Base-by-base conservation (phyloP, 2,113 vertebrate genomes). In the Microcebus ravelobensis region DNA sequence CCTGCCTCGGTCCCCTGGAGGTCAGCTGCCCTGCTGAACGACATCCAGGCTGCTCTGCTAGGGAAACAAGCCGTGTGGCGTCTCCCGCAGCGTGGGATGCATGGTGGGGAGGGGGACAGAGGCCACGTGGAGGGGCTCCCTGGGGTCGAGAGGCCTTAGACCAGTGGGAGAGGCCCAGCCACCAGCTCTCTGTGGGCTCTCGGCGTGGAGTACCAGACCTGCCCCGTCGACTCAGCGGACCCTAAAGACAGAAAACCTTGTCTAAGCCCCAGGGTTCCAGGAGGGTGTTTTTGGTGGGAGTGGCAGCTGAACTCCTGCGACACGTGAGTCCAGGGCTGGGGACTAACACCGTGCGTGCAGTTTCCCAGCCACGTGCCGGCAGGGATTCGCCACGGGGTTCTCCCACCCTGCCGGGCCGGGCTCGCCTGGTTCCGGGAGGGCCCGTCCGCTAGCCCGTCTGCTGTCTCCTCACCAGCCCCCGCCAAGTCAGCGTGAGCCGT, bases 311-410 rank as follows among this genome's bases (percentile, higher is more conserved):
- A 20, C 29, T 65, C 55, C 73, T 81, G 23, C 25, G 25, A 13
- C 21, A 20, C 3, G 0, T 7, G 55, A 34, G n/a, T 20, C 48
- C 25, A 12, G 50, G 25, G 31, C 29, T 63, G 61, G 25, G 4
- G 61, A 13, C 61, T 12, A 29, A 12, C 10, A 10, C 61, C 4
- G 27, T 12, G 27, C 27, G 50, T 5, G 14, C 15, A 0, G 1
- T 3, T 6, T 5, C 82, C 57, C 48, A 0, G 14, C 85, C 3
- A 0, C 1, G 0, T 17, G 13, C 12, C 6, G 1, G 55, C 25
- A 57, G 36, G 12, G 27, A 0, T 8, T n/a, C 5, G 23, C 17
- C 3, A 0, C 6, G 6, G 17, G 8, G 3, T 27, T 21, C n/a
- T 67, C 74, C 81, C 50, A 0, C 27, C 4, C 67, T 25, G 39